Conservation (phyloP, 2,888 invertebrate genomes). For the Myopa tessellatipennis region DNA sequence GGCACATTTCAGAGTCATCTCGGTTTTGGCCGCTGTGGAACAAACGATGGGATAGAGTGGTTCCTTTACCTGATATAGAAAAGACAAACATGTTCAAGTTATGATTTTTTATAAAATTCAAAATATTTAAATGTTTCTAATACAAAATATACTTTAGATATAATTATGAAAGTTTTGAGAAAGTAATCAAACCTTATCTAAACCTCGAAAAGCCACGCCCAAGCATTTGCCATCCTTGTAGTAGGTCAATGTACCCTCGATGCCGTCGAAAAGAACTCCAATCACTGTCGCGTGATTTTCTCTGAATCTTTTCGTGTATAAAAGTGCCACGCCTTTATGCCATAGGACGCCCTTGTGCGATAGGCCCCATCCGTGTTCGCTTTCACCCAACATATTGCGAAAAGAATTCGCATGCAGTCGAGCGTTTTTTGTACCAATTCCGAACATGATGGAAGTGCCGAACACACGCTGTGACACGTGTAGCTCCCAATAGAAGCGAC, state of each 20-base stretch:
- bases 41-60: slow-evolving; percentile 77
- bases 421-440: slow-evolving; percentile 67
- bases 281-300: slow-evolving; percentile 77
- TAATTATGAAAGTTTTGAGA: neutral
- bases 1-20: slow-evolving; percentile 75
- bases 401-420: slow-evolving; percentile 76
- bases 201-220: slow-evolving; percentile 77
- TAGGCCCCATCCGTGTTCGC: slow-evolving; percentile 77
- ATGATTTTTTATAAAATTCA: too few species aligned
- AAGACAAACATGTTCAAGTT: neutral
- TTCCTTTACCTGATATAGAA: slow-evolving; percentile 68
- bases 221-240: slow-evolving; percentile 77
- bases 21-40: slow-evolving; percentile 81
- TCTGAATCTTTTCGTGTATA: slow-evolving; percentile 76
- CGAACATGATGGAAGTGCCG: slow-evolving; percentile 83
- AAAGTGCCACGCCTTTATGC: slow-evolving; percentile 74
- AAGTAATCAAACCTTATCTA: slow-evolving; percentile 69
- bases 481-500: slow-evolving; percentile 76
- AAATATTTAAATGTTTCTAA: neutral
- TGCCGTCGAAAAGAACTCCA: slow-evolving; percentile 77
- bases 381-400: slow-evolving; percentile 78
- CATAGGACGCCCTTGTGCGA: slow-evolving; percentile 78
- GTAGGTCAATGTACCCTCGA: slow-evolving; percentile 77
- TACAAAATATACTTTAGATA: neutral
- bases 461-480: slow-evolving; percentile 75